Percentiles rank a stretch among this genome's conserved stretches.
phyloP scores from a whole-genome alignment of 2,888 invertebrate species.

The Dryocosmus kuriphilus region DNA sequence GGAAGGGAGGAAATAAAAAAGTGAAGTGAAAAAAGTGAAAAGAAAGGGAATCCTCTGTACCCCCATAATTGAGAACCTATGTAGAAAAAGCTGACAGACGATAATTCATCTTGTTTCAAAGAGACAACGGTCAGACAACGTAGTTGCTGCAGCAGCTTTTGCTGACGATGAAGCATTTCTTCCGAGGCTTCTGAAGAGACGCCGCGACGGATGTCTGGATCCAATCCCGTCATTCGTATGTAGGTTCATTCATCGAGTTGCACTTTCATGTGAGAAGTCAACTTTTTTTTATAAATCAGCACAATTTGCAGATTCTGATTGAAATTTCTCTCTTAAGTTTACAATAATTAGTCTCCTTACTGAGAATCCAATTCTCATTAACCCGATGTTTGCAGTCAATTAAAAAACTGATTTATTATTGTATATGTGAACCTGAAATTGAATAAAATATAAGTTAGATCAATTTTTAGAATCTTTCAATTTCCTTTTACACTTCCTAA shows the following conservation, averaged over 20 bases:
- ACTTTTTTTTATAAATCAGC: not conserved
- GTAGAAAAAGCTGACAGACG: conserved; percentile 44
- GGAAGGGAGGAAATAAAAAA: conserved; percentile 18
- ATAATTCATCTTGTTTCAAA: conserved; percentile 41
- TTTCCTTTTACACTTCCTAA: not conserved
- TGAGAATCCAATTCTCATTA: not conserved
- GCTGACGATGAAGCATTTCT: conserved; percentile 28
- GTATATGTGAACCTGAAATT: too few species aligned
- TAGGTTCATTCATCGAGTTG: conserved; percentile 13
- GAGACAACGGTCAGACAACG: conserved; percentile 39
- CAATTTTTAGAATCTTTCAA: not conserved
- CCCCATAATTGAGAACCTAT: conserved; percentile 19
- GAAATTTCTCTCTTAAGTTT: not conserved
- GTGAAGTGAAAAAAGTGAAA: conserved; percentile 27
- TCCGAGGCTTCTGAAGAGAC: conserved; percentile 23
- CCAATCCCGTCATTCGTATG: conserved; percentile 13
- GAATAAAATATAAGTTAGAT: not conserved
- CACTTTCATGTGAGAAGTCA: not conserved
- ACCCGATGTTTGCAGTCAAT: too few species aligned
- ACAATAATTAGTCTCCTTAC: not conserved
- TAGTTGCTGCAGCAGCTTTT: conserved; percentile 36
- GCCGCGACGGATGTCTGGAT: conserved; percentile 28
- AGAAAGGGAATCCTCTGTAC: conserved; percentile 7
- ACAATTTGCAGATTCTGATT: not conserved
- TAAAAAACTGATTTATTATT: too few species aligned